Percentiles rank a stretch among this genome's conserved stretches.
These are phyloP conservation scores for Hippocampus kuda DNA, from an alignment of 2,797 vertebrate genomes.

Conservation along the genomic window DNA sequence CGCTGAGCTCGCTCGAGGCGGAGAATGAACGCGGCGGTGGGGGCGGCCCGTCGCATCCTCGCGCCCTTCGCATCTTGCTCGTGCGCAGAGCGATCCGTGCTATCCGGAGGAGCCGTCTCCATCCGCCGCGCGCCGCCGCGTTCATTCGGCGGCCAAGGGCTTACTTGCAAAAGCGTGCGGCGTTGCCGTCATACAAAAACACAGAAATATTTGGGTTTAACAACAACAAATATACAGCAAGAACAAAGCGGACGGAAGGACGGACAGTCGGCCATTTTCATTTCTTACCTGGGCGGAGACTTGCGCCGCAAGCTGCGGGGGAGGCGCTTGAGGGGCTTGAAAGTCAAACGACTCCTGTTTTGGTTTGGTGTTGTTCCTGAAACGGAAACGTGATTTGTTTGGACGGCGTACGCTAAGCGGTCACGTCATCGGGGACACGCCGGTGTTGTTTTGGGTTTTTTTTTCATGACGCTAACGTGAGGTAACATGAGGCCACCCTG, in stretches of 20 bases:
- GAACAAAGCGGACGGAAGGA: background rate
- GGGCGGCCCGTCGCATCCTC: conserved; percentile 41
- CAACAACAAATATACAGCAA: too few relatives aligned
- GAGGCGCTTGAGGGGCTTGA: conserved; percentile 71
- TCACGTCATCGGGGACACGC: background rate
- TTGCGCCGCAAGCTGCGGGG: conserved; percentile 67
- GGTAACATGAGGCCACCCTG: too few relatives aligned
- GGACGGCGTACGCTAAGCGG: background rate
- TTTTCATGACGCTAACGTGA: too few relatives aligned
- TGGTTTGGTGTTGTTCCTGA: conserved; percentile 92
- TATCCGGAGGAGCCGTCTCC: conserved; percentile 56
- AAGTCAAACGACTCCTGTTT: conserved; percentile 95
- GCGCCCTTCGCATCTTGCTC: conserved; percentile 49
- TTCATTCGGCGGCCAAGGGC: conserved; percentile 51
- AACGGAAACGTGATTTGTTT: conserved; percentile 4
- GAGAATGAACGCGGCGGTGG: conserved; percentile 9
- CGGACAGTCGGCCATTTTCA: background rate
- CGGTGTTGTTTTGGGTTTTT: background rate
- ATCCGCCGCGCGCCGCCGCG: conserved; percentile 38
- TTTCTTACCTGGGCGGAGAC: conserved; percentile 77
- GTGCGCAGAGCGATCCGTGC: conserved; percentile 50
- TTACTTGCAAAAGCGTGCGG: conserved; percentile 45
- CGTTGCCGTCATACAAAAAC: conserved; percentile 31
- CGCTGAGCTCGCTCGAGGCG: conserved; percentile 30
- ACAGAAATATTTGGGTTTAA: background rate